Conservation (phyloP, 1,140 invertebrate species). For the Hirudo medicinalis region DNA sequence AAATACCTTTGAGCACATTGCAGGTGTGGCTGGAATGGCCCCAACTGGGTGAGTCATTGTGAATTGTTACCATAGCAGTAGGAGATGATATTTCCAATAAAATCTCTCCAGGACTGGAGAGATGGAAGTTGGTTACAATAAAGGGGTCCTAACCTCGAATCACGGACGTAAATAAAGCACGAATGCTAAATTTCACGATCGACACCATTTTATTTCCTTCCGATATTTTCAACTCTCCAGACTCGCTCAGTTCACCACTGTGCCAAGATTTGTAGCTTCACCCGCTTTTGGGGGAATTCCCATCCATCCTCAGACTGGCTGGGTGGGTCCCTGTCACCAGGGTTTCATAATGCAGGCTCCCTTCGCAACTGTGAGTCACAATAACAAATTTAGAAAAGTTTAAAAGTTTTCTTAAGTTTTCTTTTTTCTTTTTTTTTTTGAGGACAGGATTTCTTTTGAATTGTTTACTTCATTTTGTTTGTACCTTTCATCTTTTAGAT, state of each 20-base stretch:
- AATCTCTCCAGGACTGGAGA: background rate
- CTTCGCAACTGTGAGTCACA: constrained; percentile 3
- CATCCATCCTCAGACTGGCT: background rate
- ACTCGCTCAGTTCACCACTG: background rate
- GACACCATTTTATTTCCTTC: background rate
- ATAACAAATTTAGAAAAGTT: background rate
- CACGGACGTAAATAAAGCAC: background rate
- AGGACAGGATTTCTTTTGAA: background rate
- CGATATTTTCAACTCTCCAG: background rate
- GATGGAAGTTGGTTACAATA: background rate
- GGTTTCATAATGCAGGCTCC: background rate
- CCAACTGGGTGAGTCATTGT: no score
- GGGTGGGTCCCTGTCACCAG: background rate
- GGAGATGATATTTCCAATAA: no score
- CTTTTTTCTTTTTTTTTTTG: no score
- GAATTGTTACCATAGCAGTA: no score
- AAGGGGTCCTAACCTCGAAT: background rate
- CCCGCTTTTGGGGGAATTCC: background rate
- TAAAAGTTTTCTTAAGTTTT: background rate
- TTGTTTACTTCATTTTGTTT: background rate
- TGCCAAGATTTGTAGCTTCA: background rate
- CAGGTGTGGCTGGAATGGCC: no score
- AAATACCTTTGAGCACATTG: no score
- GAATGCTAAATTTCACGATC: background rate
- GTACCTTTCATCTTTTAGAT: background rate